phyloP scores from a whole-genome alignment of 2,113 vertebrate species.

The Gobiocypris rarus region DNA sequence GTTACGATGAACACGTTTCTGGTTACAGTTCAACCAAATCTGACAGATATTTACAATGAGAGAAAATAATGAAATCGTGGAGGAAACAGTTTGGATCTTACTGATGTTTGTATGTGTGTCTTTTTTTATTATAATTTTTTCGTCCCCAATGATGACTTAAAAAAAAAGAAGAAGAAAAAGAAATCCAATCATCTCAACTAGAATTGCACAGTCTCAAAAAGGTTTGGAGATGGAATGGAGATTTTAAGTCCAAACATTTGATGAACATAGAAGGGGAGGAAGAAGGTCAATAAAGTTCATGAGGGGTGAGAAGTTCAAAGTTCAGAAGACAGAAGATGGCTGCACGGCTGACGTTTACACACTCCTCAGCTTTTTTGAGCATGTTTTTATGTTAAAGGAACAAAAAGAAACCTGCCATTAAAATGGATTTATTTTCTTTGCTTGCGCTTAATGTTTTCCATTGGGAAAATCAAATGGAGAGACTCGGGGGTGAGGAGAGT shows the following conservation, averaged over 20 bases:
- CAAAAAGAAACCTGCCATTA: constrained; percentile 74
- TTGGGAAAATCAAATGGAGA: constrained; percentile 79
- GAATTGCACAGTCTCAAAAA: constrained; percentile 86
- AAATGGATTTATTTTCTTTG: constrained; percentile 71
- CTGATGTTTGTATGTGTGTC: constrained; percentile 67
- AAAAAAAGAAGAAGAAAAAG: constrained; percentile 43
- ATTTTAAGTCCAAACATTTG: constrained; percentile 83
- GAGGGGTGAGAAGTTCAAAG: constrained; percentile 83
- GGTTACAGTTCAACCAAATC: constrained; percentile 80
- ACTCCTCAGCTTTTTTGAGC: constrained; percentile 74
- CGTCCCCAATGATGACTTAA: constrained; percentile 77
- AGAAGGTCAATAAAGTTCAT: constrained; percentile 85
- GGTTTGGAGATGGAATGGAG: constrained; percentile 83
- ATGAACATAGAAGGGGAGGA: constrained; percentile 83
- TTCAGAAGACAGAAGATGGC: constrained; percentile 85
- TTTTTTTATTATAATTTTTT: constrained; percentile 71
- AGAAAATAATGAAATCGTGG: constrained; percentile 78
- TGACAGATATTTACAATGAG: constrained; percentile 85
- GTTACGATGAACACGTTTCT: constrained; percentile 77
- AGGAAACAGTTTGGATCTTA: constrained; percentile 73
- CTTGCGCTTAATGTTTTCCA: constrained; percentile 74
- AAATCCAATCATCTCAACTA: constrained; percentile 82
- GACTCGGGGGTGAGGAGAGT: constrained; percentile 74
- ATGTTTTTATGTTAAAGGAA: constrained; percentile 78
- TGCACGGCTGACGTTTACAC: constrained; percentile 78